These are phyloP conservation scores for Liodrosophila aerea DNA, from an alignment of 2,888 invertebrate species.

Conservation along the genomic window DNA sequence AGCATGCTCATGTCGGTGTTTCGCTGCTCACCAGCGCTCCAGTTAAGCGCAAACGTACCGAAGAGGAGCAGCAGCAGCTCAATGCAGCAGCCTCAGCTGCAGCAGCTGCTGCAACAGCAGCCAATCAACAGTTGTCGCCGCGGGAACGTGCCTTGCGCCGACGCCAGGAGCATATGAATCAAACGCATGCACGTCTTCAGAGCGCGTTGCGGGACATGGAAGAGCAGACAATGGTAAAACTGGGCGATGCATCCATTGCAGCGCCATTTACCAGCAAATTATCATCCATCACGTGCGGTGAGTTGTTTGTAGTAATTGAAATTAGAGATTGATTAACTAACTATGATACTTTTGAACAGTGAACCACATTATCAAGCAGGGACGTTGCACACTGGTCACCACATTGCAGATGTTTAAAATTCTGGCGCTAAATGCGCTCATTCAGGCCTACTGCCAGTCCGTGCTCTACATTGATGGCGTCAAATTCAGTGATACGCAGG, in stretches of 20 bases:
- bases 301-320: conserved; percentile 75
- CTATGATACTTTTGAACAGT: conserved; percentile 87
- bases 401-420: conserved; percentile 99
- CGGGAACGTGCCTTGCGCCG: conserved; percentile 78
- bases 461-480: conserved; percentile 99
- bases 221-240: conserved; percentile 93
- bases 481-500: conserved; percentile 98
- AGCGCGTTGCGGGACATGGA: conserved; percentile 91
- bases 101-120: conserved; percentile 48
- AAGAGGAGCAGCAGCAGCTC: conserved; percentile 54
- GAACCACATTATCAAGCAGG: conserved; percentile 99
- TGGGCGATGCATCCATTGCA: conserved; percentile 99
- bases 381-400: conserved; percentile 98
- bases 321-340: conserved; percentile 8
- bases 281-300: conserved; percentile 97
- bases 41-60: conserved; percentile 82
- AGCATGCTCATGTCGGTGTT: conserved; percentile 98
- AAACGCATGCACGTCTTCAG: conserved; percentile 79
- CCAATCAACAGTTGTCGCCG: conserved; percentile 73
- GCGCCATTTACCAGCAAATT: conserved; percentile 99
- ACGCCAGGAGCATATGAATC: conserved; percentile 78
- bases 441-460: conserved; percentile 98
- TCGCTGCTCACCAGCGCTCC: conserved; percentile 94
- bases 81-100: conserved; percentile 45
- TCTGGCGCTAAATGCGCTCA: conserved; percentile 97